Evolutionary conservation across 2,797 vertebrate genomes (phyloP).

Genomic region (Pseudochirops corinnae): DNA sequence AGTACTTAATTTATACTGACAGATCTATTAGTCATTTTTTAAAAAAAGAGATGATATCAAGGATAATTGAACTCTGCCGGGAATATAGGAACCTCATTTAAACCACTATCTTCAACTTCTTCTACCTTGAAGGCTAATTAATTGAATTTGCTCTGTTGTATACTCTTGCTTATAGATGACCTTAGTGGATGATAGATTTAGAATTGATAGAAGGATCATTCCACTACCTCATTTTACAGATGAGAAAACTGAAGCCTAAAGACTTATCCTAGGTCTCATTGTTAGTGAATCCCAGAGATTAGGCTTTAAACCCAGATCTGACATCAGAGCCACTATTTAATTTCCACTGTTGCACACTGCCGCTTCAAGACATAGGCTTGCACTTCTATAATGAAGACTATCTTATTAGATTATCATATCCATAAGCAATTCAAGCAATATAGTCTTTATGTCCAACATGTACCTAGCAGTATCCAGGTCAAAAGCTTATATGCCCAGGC

Average conservation of each 20-base stretch:
- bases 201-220: not conserved
- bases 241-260: not conserved
- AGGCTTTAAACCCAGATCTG: too few relatives aligned
- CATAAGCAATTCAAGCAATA: too few relatives aligned
- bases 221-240: not conserved
- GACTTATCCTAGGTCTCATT: not conserved
- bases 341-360: not conserved
- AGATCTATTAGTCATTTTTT: conserved; percentile 17
- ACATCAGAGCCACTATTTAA: not conserved
- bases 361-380: too few relatives aligned
- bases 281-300: too few relatives aligned
- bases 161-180: not conserved
- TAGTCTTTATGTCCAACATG: too few relatives aligned
- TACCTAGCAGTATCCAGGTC: too few relatives aligned
- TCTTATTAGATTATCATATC: too few relatives aligned
- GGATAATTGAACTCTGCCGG: not conserved
- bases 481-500: too few relatives aligned
- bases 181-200: not conserved
- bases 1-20: not conserved
- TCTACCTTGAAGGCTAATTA: conserved; percentile 24
- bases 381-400: too few relatives aligned
- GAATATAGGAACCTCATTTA: not conserved
- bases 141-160: not conserved
- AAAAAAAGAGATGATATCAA: not conserved
- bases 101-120: conserved; percentile 3